These are phyloP conservation scores for Oryzias sinensis DNA, from an alignment of 2,797 vertebrate genomes.

Conservation along the genomic window DNA sequence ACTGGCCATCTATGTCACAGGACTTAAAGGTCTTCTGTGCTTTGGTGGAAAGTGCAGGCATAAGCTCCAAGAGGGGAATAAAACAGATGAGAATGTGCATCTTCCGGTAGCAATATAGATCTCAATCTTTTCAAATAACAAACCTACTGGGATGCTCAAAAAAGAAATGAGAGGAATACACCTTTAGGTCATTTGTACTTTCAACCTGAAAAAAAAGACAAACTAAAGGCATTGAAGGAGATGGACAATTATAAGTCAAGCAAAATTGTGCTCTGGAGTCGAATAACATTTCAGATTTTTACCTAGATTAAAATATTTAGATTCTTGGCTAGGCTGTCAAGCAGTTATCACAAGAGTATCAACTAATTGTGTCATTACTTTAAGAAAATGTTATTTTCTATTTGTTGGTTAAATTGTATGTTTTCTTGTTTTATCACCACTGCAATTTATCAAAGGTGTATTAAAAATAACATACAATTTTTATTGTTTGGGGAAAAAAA, in stretches of 20 bases:
- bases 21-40: slow-evolving; percentile 15
- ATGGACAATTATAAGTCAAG: neutral
- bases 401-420: neutral
- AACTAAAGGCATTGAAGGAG: too few relatives aligned
- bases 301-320: too few relatives aligned
- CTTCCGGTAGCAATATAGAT: slow-evolving; percentile 5
- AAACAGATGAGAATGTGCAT: slow-evolving; percentile 16
- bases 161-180: neutral
- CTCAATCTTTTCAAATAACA: slow-evolving; percentile 13
- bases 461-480: too few relatives aligned
- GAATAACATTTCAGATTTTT: too few relatives aligned
- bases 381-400: neutral
- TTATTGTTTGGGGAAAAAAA: too few relatives aligned
- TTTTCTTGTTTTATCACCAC: neutral
- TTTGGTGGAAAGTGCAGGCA: slow-evolving; percentile 20
- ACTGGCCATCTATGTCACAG: slow-evolving; percentile 47
- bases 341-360: neutral
- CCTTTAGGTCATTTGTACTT: too few relatives aligned
- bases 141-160: slow-evolving; percentile 11
- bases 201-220: too few relatives aligned
- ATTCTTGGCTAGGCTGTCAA: neutral
- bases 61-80: slow-evolving; percentile 26
- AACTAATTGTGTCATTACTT: neutral
- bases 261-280: neutral
- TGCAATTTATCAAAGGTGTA: neutral